These are phyloP conservation scores for Hypselothyrea guttata DNA, from an alignment of 2,888 invertebrate genomes.

Conservation along the genomic window DNA sequence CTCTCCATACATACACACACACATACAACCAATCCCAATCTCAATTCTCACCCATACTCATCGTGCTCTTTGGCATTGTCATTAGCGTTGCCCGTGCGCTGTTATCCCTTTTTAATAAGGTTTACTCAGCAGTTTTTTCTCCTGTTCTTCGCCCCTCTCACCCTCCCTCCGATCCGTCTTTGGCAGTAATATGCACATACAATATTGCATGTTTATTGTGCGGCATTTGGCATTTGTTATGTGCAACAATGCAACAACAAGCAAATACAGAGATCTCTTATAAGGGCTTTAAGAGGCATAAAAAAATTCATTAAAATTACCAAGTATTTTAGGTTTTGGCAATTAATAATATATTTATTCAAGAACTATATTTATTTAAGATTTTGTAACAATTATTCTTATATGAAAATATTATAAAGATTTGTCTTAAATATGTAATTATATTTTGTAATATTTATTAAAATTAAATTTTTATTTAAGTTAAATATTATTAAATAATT, in stretches of 20 bases:
- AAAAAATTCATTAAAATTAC: too few species aligned
- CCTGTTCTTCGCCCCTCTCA: conserved; percentile 17
- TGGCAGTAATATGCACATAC: conserved; percentile 9
- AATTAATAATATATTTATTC: too few species aligned
- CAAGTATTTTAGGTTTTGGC: too few species aligned
- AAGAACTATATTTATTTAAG: too few species aligned
- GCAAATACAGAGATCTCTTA: conserved; percentile 34
- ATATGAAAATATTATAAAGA: too few species aligned
- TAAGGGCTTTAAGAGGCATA: conserved; percentile 22
- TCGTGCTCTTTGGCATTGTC: conserved; percentile 57
- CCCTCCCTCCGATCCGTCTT: conserved; percentile 7
- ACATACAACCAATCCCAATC: conserved; percentile 11
- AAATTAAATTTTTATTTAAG: too few species aligned
- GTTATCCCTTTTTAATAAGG: conserved; percentile 77
- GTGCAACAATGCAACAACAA: conserved; percentile 38
- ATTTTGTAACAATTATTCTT: too few species aligned
- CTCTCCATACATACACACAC: conserved; percentile 24
- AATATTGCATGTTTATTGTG: conserved; percentile 62
- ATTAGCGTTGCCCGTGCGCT: conserved; percentile 68
- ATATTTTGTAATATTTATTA: too few species aligned
- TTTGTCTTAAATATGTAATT: too few species aligned
- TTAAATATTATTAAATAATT: too few species aligned
- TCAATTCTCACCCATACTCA: conserved; percentile 17
- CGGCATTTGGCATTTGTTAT: conserved; percentile 62
- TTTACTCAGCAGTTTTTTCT: conserved; percentile 73